These are phyloP conservation scores for Dicentrarchus labrax DNA, from an alignment of 2,113 vertebrate genomes.

Conservation along the genomic window DNA sequence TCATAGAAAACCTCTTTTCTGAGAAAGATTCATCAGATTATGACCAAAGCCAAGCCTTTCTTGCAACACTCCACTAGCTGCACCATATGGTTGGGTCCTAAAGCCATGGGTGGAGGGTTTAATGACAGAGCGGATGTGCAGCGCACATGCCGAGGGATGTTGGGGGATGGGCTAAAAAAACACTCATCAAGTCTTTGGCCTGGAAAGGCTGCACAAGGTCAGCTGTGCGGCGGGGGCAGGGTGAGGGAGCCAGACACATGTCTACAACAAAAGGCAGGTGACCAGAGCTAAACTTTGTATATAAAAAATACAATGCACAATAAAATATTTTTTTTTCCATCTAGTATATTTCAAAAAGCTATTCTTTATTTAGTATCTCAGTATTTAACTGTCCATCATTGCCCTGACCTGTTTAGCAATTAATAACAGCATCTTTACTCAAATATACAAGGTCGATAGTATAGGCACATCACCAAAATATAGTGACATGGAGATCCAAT, in stretches of 20 bases:
- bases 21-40: slow-evolving; percentile 77
- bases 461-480: slow-evolving; percentile 78
- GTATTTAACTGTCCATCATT: slow-evolving; percentile 17
- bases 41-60: slow-evolving; percentile 75
- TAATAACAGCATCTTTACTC: slow-evolving; percentile 62
- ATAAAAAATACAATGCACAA: slow-evolving; percentile 25
- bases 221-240: slow-evolving; percentile 70
- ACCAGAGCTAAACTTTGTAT: slow-evolving; percentile 60
- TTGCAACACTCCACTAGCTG: slow-evolving; percentile 78
- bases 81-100: slow-evolving; percentile 85
- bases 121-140: slow-evolving; percentile 84
- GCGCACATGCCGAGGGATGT: slow-evolving; percentile 78
- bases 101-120: slow-evolving; percentile 83
- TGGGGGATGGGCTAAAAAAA: slow-evolving; percentile 79
- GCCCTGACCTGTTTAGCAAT: slow-evolving; percentile 55
- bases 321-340: slow-evolving; percentile 9
- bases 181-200: slow-evolving; percentile 84
- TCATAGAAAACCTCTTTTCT: slow-evolving; percentile 76
- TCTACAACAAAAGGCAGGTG: slow-evolving; percentile 82
- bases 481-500: slow-evolving; percentile 84
- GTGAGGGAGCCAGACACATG: slow-evolving; percentile 70
- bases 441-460: slow-evolving; percentile 59
- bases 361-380: slow-evolving; percentile 8
- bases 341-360: not conserved
- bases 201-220: slow-evolving; percentile 81